Conservation (phyloP, 37 sponge, comb jelly and placozoan species). For the Geodia barretti region DNA sequence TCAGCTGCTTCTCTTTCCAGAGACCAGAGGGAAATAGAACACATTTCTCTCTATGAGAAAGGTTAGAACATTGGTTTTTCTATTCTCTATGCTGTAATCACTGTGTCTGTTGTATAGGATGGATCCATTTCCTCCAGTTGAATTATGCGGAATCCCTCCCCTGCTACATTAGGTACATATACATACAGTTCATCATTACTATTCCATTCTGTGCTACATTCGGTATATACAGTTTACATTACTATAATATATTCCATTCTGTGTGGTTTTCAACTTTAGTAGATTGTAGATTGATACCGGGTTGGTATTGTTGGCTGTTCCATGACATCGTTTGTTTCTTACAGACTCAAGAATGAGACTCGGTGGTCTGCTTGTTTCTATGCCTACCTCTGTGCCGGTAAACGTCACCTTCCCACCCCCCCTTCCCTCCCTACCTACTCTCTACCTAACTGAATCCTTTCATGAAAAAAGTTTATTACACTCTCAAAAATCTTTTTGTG, state of each 20-base stretch:
- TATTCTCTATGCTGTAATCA: too few relatives aligned
- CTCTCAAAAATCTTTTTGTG: background rate
- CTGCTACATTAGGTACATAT: slow-evolving; percentile 43
- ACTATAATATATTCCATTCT: background rate
- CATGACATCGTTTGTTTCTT: background rate
- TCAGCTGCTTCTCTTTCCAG: slow-evolving; percentile 49
- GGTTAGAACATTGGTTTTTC: slow-evolving; percentile 57
- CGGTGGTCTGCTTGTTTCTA: slow-evolving; percentile 90
- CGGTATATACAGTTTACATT: background rate
- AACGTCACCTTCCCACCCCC: slow-evolving; percentile 9
- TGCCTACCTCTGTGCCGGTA: slow-evolving; percentile 82
- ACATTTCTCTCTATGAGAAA: slow-evolving; percentile 83
- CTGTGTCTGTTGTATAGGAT: too few relatives aligned
- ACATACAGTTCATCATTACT: background rate
- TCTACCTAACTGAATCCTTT: background rate
- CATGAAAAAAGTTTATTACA: background rate
- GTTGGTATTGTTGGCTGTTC: background rate
- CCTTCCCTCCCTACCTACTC: too few relatives aligned
- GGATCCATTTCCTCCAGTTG: slow-evolving; percentile 74
- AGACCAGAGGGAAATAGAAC: slow-evolving; percentile 84
- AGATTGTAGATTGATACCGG: too few relatives aligned
- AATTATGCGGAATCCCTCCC: slow-evolving; percentile 60
- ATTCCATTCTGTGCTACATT: too few relatives aligned
- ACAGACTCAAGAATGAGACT: slow-evolving; percentile 89
- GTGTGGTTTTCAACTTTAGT: too few relatives aligned